Evolutionary conservation across 2,797 vertebrate genomes (phyloP).

Genomic region (Myiotriccus ornatus): DNA sequence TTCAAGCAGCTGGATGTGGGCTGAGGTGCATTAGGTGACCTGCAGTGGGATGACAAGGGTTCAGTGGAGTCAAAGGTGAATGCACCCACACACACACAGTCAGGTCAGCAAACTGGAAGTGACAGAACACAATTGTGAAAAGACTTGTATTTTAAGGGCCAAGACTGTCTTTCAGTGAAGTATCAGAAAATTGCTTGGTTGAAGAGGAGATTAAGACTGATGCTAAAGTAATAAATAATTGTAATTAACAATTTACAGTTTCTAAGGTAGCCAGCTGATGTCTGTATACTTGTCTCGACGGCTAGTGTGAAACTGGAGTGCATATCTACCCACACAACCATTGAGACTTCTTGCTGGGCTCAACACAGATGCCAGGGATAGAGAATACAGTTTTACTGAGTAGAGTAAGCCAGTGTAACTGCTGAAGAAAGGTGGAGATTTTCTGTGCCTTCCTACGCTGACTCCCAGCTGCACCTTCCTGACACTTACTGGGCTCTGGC

Average conservation of each 20-base stretch:
- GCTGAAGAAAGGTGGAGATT: background rate
- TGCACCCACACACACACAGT: rapidly evolving
- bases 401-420: background rate
- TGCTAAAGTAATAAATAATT: background rate
- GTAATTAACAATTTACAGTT: background rate
- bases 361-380: background rate
- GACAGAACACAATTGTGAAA: background rate
- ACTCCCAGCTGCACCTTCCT: background rate
- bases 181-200: background rate
- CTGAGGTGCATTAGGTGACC: background rate
- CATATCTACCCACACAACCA: background rate
- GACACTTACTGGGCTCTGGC: background rate
- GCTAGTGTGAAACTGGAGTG: background rate
- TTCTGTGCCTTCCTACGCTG: background rate
- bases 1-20: background rate
- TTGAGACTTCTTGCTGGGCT: background rate
- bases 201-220: background rate
- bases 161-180: background rate
- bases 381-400: background rate
- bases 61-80: background rate
- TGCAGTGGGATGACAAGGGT: background rate
- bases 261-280: background rate
- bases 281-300: background rate
- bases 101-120: background rate
- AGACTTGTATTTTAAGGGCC: background rate